Evolutionary conservation across 2,888 invertebrate genomes (phyloP).

Genomic region (Metellina segmentata): DNA sequence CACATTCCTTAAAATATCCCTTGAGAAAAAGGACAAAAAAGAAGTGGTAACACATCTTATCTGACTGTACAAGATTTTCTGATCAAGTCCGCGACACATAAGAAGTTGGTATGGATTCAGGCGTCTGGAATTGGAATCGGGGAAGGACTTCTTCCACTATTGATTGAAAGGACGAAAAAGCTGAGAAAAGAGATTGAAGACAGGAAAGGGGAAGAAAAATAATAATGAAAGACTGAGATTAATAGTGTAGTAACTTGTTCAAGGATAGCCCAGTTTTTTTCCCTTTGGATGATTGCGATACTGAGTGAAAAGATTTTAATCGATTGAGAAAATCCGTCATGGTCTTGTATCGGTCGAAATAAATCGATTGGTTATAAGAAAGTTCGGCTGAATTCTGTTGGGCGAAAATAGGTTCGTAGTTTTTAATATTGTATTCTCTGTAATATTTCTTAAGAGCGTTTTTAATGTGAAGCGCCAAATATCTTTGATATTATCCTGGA

Average conservation of each 20-base stretch:
- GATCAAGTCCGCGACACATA: neutral
- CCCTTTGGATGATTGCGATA: neutral
- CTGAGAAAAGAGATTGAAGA: neutral
- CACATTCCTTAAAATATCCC: neutral
- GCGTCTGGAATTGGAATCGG: neutral
- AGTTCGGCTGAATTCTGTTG: neutral
- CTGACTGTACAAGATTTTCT: slow-evolving; percentile 9
- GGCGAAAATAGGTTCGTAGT: neutral
- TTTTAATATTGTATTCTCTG: too few relatives aligned
- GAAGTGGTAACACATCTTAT: slow-evolving; percentile 12
- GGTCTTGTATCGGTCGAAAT: neutral
- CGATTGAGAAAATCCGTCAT: neutral
- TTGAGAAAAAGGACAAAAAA: neutral
- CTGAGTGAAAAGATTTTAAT: neutral
- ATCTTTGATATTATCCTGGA: too few relatives aligned
- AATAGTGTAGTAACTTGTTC: neutral
- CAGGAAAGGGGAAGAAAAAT: neutral
- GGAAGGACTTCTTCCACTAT: neutral
- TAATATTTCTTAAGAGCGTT: too few relatives aligned
- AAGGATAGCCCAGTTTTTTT: neutral
- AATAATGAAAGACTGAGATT: neutral
- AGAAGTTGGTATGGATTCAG: neutral
- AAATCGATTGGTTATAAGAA: neutral
- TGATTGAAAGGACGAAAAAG: neutral
- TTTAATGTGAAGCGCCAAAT: too few relatives aligned